A percentile compares a stretch with the other conserved stretches of the same genome.
Conservation (phyloP, 2,888 invertebrate genomes). For the Dryobotodes eremita region DNA sequence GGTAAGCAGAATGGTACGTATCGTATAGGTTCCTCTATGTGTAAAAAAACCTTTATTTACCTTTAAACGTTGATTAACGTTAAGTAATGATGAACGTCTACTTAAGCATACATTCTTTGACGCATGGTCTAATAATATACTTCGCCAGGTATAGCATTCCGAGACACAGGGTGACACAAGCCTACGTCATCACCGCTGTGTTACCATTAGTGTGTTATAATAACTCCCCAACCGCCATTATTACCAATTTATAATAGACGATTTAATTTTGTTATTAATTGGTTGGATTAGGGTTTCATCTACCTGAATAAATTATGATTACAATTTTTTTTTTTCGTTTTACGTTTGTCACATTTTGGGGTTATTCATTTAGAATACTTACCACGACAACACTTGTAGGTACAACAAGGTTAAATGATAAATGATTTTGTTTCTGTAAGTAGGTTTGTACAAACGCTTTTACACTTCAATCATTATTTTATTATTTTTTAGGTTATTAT, state of each 20-base stretch:
- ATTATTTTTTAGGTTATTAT: too few relatives aligned
- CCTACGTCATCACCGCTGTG: too few relatives aligned
- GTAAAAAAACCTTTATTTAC: not conserved
- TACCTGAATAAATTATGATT: not conserved
- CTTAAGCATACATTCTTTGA: too few relatives aligned
- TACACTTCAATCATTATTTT: too few relatives aligned
- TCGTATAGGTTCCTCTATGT: not conserved
- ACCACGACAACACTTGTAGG: not conserved
- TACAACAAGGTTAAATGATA: too few relatives aligned
- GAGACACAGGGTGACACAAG: too few relatives aligned
- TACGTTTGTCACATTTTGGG: not conserved
- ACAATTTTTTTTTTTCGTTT: not conserved
- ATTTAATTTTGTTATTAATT: constrained; percentile 23
- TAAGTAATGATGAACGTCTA: not conserved
- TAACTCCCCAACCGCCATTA: too few relatives aligned
- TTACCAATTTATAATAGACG: not conserved
- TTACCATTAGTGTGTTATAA: too few relatives aligned
- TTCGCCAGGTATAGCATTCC: too few relatives aligned
- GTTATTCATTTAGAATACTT: not conserved
- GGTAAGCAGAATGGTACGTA: not conserved
- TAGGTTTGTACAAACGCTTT: too few relatives aligned
- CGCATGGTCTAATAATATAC: too few relatives aligned
- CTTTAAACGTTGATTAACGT: not conserved
- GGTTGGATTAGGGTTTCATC: not conserved
- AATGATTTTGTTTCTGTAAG: too few relatives aligned